phyloP scores from a whole-genome alignment of 2,113 vertebrate genomes.

The Phylloscopus whistleri region DNA sequence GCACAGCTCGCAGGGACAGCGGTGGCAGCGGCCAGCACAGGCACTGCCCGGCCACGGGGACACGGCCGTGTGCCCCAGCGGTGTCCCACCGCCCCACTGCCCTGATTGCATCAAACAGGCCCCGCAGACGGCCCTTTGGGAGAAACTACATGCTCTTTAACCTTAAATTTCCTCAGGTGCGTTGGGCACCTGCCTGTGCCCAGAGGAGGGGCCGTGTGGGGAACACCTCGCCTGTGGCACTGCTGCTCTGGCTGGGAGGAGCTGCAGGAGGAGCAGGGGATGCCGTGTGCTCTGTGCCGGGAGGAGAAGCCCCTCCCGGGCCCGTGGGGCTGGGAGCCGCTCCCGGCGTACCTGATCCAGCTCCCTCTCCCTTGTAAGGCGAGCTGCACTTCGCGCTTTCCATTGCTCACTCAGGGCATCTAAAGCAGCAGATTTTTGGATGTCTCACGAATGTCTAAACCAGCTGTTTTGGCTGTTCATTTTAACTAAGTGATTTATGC shows the following conservation, averaged over 20 bases:
- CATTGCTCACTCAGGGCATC: not conserved
- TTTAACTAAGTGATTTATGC: slow-evolving; percentile 68
- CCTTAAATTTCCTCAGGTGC: not conserved
- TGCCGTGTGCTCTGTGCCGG: rapidly evolving
- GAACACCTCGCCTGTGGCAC: rapidly evolving
- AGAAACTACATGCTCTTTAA: not conserved
- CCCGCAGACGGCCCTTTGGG: rapidly evolving
- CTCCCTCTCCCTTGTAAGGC: not conserved
- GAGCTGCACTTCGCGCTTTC: not conserved
- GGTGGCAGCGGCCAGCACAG: not conserved
- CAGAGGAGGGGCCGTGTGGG: rapidly evolving
- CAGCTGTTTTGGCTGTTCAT: slow-evolving; percentile 61
- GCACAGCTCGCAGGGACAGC: rapidly evolving
- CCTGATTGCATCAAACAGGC: rapidly evolving
- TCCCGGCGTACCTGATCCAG: rapidly evolving
- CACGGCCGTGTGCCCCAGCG: rapidly evolving
- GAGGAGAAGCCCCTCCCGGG: rapidly evolving
- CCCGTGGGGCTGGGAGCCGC: rapidly evolving
- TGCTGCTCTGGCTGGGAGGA: rapidly evolving
- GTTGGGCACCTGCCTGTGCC: rapidly evolving
- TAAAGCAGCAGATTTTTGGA: slow-evolving; percentile 26
- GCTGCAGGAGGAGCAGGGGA: rapidly evolving
- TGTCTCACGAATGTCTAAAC: not conserved
- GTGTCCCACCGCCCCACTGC: not conserved
- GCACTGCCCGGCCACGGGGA: rapidly evolving